Percentiles rank a stretch among this genome's conserved stretches.
Evolutionary conservation across 2,113 vertebrate genomes (phyloP).

Genomic region (Sylvietta virens): DNA sequence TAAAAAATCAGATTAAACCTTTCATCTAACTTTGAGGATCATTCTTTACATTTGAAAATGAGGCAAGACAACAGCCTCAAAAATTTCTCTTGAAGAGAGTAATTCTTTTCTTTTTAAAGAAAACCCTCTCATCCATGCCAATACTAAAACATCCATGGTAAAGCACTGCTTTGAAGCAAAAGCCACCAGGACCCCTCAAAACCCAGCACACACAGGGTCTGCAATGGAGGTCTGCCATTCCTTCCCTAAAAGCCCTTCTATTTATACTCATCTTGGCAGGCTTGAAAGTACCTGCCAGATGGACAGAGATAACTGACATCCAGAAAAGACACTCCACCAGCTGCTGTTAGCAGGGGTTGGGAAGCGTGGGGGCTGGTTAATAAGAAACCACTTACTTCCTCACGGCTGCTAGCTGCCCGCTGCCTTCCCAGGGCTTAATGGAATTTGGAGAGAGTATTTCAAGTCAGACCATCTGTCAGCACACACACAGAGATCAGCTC

Average conservation of each 20-base stretch:
- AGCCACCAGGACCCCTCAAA: not conserved
- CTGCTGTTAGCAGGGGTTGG: slow-evolving; percentile 19
- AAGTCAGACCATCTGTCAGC: slow-evolving; percentile 37
- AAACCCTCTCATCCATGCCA: not conserved
- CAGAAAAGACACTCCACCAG: slow-evolving; percentile 21
- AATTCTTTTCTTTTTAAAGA: not conserved
- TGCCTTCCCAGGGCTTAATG: slow-evolving; percentile 21
- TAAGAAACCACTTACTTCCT: slow-evolving; percentile 45
- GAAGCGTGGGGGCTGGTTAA: slow-evolving; percentile 20
- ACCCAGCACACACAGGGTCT: not conserved
- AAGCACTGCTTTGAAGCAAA: not conserved
- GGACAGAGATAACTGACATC: slow-evolving; percentile 37
- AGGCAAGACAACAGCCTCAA: not conserved
- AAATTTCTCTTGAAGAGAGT: not conserved
- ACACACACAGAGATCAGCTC: not conserved
- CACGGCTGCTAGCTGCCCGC: not conserved
- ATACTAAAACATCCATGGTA: not conserved
- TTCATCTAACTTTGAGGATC: not conserved
- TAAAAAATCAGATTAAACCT: not conserved
- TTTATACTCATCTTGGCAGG: slow-evolving; percentile 14
- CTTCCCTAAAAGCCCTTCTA: not conserved
- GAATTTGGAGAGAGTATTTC: slow-evolving; percentile 34
- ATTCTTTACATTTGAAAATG: not conserved
- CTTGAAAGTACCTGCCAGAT: slow-evolving; percentile 47
- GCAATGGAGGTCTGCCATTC: not conserved